Evolutionary conservation across 2,113 vertebrate genomes (phyloP), one percentile per base, ranked within the genome.

Genomic region (Calidris pugnax): DNA sequence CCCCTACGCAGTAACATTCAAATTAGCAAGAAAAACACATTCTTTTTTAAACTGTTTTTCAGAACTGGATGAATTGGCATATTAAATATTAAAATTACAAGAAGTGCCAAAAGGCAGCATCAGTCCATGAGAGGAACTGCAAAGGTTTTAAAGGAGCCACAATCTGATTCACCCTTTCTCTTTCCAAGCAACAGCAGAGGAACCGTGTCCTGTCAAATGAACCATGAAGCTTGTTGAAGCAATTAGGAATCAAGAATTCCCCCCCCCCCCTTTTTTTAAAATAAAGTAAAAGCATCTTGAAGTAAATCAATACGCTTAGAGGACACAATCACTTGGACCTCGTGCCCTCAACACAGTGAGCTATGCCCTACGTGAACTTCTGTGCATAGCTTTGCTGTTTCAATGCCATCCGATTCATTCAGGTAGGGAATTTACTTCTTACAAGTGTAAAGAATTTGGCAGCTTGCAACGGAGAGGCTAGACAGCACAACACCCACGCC

Each of bases 81-180:
- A 93, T 91, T 85, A 73, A 93, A 75, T 59, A 92, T 60, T 76
- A 79, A 90, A 85, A 85, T 55, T 33, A 88, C 33, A 90, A 76
- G 50, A 90, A 92, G 76, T 69, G 53, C 18, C 79, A 80, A 79
- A 80, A 88, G 63, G 67, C 35, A 88, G 53, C 39, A 80, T 21
- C 21, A 69, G 48, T 43, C 45, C 55, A 7, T 22, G 12, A 69
- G 18, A 89, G 43, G 14, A 89, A 83, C 24, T 57, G 50, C 17
- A 45, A 47, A 86, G 13, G 22, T 76, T 86, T 64, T 76, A 93
- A 79, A 92, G 53, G 23, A 76, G 12, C 7, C 22, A 28, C 2
- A 17, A 2, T 30, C 4, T 74, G 45, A 88, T 43, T 64, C 53
- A 71, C 32, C 9, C 9, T 53, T n/a, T 35, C 45, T 59, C 73